phyloP scores from a whole-genome alignment of 2,113 vertebrate genomes.

The Shinisaurus crocodilurus region DNA sequence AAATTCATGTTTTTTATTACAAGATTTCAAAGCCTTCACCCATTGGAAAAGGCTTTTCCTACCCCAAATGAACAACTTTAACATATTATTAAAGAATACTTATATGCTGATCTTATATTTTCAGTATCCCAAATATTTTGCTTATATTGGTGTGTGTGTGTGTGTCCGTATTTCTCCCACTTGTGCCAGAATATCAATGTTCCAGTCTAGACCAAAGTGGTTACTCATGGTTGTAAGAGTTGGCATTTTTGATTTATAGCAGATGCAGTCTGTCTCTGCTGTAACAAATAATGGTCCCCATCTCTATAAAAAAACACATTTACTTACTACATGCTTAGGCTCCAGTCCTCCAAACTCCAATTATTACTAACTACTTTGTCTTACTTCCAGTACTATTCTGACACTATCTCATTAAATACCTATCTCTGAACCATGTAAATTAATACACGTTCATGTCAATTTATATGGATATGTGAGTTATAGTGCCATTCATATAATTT shows the following conservation, averaged over 20 bases:
- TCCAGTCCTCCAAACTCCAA: neutral
- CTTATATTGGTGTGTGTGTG: too few species aligned
- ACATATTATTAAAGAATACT: neutral
- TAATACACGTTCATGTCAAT: fast-evolving
- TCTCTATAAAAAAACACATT: neutral
- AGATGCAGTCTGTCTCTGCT: neutral
- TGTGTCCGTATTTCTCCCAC: neutral
- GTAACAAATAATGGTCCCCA: neutral
- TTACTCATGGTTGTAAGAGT: neutral
- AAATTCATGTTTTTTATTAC: constrained; percentile 36
- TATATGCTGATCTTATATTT: neutral
- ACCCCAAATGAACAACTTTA: neutral
- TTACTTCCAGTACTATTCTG: neutral
- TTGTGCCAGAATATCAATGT: neutral
- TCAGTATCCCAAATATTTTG: neutral
- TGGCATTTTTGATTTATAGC: neutral
- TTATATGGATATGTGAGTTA: neutral
- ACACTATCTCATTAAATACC: neutral
- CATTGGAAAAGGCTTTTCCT: neutral
- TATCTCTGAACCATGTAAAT: neutral
- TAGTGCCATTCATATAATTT: constrained; percentile 39
- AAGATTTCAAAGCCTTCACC: constrained; percentile 30
- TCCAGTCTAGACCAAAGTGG: neutral
- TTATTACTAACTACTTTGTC: fast-evolving
- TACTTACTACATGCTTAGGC: neutral